Conservation (phyloP, 2,113 vertebrate species). For the Python bivittatus region DNA sequence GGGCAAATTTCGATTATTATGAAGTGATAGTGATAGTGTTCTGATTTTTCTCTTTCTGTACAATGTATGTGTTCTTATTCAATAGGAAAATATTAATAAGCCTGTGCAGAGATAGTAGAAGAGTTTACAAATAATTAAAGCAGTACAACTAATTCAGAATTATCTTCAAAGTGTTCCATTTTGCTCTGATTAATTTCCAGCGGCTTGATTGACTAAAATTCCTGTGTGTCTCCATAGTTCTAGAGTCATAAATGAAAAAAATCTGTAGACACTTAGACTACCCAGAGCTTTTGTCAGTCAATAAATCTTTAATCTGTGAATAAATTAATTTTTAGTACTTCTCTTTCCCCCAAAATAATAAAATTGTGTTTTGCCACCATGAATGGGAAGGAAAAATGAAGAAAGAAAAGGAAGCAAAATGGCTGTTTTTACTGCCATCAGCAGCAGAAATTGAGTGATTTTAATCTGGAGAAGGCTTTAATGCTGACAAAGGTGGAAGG, state of each 20-base stretch:
- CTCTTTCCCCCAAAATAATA: background rate
- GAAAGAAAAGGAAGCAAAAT: background rate
- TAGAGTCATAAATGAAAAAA: background rate
- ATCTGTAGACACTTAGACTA: background rate
- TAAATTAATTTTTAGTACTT: background rate
- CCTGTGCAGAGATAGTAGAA: background rate
- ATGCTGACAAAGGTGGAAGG: background rate
- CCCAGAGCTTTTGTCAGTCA: background rate
- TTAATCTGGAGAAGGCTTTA: background rate
- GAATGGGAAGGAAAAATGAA: background rate
- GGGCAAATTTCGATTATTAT: background rate
- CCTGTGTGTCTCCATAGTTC: background rate
- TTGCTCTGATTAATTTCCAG: background rate
- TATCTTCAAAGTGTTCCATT: background rate
- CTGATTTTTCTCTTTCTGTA: background rate
- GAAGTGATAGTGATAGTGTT: background rate
- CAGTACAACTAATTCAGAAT: background rate
- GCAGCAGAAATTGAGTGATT: background rate
- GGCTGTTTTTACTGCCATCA: background rate
- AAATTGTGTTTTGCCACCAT: background rate
- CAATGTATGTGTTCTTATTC: background rate
- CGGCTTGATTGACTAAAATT: background rate
- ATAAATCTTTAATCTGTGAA: background rate
- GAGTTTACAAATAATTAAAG: background rate
- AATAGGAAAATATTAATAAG: background rate